Evolutionary conservation across 2,797 vertebrate species (phyloP).

Genomic region (Tenualosa thibaudeaui): DNA sequence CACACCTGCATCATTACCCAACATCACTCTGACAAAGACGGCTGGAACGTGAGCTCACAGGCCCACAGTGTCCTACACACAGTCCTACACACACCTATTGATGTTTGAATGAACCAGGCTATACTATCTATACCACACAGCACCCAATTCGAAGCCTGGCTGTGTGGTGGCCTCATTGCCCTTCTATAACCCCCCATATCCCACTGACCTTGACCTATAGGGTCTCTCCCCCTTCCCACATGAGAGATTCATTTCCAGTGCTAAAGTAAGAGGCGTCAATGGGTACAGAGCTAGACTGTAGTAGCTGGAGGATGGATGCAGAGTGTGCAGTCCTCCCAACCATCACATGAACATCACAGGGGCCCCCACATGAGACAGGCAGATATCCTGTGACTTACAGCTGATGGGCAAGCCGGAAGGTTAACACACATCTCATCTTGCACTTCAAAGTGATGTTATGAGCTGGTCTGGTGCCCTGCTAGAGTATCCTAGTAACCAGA

Average conservation of each 20-base stretch:
- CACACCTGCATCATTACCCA: conserved; percentile 23
- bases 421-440: background rate
- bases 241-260: too few species aligned
- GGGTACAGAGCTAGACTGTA: background rate
- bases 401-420: background rate
- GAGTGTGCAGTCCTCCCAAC: background rate
- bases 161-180: background rate
- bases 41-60: background rate
- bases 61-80: too few species aligned
- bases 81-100: background rate
- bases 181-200: background rate
- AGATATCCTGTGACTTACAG: background rate
- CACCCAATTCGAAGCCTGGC: background rate
- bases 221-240: background rate
- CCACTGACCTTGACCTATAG: background rate
- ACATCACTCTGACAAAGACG: conserved; percentile 13
- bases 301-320: background rate
- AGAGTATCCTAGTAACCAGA: conserved; percentile 22
- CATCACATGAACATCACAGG: conserved; percentile 1
- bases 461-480: too few species aligned
- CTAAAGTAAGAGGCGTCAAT: background rate
- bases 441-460: background rate
- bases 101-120: background rate
- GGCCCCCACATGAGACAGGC: background rate
- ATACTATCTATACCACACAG: background rate